Evolutionary conservation across 2,888 invertebrate genomes (phyloP), one percentile per base, ranked within the genome.

Genomic region (Pristionchus mayeri): DNA sequence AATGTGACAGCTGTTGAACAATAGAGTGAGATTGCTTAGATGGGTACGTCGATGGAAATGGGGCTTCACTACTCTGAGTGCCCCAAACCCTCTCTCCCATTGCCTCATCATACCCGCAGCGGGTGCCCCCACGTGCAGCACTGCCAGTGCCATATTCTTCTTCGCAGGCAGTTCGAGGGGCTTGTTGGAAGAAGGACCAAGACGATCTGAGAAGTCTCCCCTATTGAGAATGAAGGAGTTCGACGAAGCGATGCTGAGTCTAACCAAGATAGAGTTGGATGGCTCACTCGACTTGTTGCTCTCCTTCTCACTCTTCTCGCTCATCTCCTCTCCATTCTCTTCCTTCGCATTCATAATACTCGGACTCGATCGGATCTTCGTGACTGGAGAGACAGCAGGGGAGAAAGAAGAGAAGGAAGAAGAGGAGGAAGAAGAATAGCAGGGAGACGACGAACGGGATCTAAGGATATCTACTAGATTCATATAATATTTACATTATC

Each of bases 51-150:
- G n/a, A n/a, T n/a, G n/a, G n/a, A n/a, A n/a, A n/a, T n/a, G n/a
- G n/a, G n/a, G n/a, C n/a, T n/a, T n/a, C n/a, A n/a, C n/a, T n/a
- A n/a, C n/a, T n/a, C n/a, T n/a, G n/a, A n/a, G n/a, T n/a, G n/a
- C n/a, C n/a, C n/a, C n/a, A n/a, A n/a, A n/a, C n/a, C n/a, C n/a
- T n/a, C n/a, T 24, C 9, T 67, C 67, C 7, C 34, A 13, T 37
- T n/a, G n/a, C n/a, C n/a, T n/a, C n/a, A 67, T 37, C 7, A 21
- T 50, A 85, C 98, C 98, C 93, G 98, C 98, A 63, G 98, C 97
- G 0, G 98, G 98, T 30, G 98, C 98, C 86, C 98, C 98, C 88
- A 98, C 96, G 93, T 98, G 97, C 96, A 98, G 96, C 63, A 98
- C 96, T 27, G 95, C 98, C 88, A 86, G 85, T 9, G 71, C 67